Percentiles rank a stretch among this genome's conserved stretches.
Conservation (phyloP, 2,797 vertebrate species). For the Antrozous pallidus region DNA sequence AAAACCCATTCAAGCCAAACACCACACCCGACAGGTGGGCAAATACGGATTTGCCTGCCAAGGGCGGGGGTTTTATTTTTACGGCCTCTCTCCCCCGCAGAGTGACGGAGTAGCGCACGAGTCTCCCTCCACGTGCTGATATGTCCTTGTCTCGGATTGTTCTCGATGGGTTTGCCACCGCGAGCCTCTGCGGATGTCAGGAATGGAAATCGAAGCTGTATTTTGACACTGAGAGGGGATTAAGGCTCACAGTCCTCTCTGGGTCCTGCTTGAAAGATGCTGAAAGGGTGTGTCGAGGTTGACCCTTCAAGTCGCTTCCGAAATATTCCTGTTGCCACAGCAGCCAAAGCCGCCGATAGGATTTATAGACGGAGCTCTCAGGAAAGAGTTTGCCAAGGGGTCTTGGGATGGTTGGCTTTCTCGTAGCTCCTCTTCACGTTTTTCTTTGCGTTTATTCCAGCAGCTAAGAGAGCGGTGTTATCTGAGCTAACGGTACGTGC, state of each 20-base stretch:
- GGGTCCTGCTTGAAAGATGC: conserved; percentile 63
- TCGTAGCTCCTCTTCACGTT: conserved; percentile 65
- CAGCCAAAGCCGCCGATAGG: conserved; percentile 76
- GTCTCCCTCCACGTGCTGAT: neutral
- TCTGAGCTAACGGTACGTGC: neutral
- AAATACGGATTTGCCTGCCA: conserved; percentile 60
- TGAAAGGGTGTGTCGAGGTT: conserved; percentile 70
- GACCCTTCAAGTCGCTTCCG: conserved; percentile 79
- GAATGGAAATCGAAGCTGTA: neutral
- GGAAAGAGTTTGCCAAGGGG: conserved; percentile 74
- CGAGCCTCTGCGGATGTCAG: conserved; percentile 22
- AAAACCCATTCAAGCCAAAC: conserved; percentile 43
- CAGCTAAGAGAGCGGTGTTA: neutral
- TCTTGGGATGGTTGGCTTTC: conserved; percentile 72
- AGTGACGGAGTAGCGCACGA: conserved; percentile 26
- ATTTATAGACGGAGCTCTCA: conserved; percentile 79
- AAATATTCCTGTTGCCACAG: conserved; percentile 84
- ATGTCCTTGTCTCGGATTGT: neutral
- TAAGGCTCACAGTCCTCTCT: conserved; percentile 58
- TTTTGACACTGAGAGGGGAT: conserved; percentile 56
- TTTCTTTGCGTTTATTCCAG: conserved; percentile 52
- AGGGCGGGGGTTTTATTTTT: conserved; percentile 28
- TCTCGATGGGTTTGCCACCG: conserved; percentile 59
- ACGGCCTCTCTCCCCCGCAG: neutral
- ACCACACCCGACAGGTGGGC: conserved; percentile 67